phyloP scores from a whole-genome alignment of 2,797 vertebrate genomes.

The Acanthis flammea region DNA sequence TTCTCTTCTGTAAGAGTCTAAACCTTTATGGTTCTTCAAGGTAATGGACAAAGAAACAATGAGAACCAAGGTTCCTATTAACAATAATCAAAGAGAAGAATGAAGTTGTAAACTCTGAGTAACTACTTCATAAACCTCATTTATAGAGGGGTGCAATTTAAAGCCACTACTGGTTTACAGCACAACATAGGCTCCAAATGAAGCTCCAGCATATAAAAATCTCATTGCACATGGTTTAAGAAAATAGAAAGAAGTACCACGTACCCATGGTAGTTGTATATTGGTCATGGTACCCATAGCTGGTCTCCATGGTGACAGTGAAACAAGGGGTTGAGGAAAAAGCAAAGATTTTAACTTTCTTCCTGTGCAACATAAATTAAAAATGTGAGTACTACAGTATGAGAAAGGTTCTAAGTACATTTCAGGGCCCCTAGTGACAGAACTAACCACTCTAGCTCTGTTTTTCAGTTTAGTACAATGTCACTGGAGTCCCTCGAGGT shows the following conservation, averaged over 20 bases:
- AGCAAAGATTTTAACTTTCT: not conserved
- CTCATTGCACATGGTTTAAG: not conserved
- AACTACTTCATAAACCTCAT: not conserved
- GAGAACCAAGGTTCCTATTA: not conserved
- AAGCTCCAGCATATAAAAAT: not conserved
- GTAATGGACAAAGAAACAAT: not conserved
- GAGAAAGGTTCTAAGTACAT: not conserved
- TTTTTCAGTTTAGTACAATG: conserved; percentile 35
- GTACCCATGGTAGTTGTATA: not conserved
- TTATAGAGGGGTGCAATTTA: not conserved
- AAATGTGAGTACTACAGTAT: not conserved
- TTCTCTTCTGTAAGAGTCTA: not conserved
- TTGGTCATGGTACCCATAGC: not conserved
- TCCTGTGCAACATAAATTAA: conserved; percentile 33
- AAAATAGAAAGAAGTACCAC: not conserved
- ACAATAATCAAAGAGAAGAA: not conserved
- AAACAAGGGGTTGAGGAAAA: not conserved
- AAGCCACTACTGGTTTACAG: not conserved
- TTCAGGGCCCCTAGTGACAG: conserved; percentile 24
- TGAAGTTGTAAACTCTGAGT: not conserved
- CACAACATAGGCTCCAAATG: not conserved
- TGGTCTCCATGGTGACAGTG: not conserved
- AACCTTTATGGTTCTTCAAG: not conserved
- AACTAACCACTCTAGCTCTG: conserved; percentile 10
- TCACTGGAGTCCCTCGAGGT: conserved; percentile 6